Evolutionary conservation across 2,113 vertebrate species (phyloP).

Genomic region (Astatotilapia flaviijosephi): DNA sequence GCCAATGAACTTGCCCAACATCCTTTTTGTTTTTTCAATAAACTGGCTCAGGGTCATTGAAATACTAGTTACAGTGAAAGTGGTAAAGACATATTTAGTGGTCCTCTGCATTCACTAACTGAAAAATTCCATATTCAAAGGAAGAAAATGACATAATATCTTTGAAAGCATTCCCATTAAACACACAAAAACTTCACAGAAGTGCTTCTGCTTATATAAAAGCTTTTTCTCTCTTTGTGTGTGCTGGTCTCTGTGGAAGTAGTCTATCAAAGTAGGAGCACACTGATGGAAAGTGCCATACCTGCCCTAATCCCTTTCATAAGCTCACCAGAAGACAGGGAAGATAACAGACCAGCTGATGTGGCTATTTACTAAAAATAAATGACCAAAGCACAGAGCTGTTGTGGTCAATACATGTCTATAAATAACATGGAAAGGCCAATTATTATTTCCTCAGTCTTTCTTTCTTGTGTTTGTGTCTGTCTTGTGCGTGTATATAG

Average conservation of each 20-base stretch:
- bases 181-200: background rate
- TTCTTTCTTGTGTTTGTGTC: background rate
- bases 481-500: background rate
- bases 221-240: background rate
- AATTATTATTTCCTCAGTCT: background rate
- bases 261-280: background rate
- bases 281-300: conserved; percentile 42
- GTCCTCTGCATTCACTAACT: background rate
- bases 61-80: background rate
- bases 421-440: background rate
- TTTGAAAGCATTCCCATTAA: background rate
- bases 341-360: conserved; percentile 26
- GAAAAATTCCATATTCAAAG: background rate
- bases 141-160: background rate
- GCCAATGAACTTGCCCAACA: background rate
- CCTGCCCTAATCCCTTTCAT: conserved; percentile 32
- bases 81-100: background rate
- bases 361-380: conserved; percentile 46
- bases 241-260: background rate
- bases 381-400: background rate
- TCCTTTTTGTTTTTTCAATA: background rate
- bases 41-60: background rate
- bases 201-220: background rate
- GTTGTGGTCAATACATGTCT: background rate
- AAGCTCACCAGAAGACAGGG: background rate